Conservation (phyloP, 1,140 invertebrate species). For the Achroia grisella region DNA sequence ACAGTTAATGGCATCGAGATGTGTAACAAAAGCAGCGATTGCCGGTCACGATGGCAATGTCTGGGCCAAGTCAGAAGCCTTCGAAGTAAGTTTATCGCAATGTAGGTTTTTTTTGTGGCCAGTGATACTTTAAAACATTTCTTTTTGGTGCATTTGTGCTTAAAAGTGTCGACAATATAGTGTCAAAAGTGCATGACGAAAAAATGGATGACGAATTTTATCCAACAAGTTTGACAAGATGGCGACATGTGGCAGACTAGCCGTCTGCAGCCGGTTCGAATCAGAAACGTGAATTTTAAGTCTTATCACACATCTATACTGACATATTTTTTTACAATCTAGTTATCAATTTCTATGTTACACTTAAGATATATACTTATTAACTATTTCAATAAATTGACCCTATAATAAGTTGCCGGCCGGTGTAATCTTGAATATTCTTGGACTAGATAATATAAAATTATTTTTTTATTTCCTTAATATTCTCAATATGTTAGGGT, state of each 20-base stretch:
- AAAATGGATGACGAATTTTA: constrained; percentile 47
- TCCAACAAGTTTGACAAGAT: constrained; percentile 70
- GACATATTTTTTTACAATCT: no score
- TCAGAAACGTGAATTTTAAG: constrained; percentile 21
- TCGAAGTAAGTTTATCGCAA: constrained; percentile 84
- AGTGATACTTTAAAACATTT: constrained; percentile 26
- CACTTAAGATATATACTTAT: no score
- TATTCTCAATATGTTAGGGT: no score
- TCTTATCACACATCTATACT: no score
- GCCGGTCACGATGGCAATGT: constrained; percentile 95
- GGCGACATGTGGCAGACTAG: constrained; percentile 67
- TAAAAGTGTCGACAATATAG: constrained; percentile 12
- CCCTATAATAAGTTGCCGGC: not conserved
- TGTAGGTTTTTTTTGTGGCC: constrained; percentile 33
- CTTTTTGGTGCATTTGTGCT: constrained; percentile 19
- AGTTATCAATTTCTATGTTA: no score
- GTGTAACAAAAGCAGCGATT: constrained; percentile 94
- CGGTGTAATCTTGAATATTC: not conserved
- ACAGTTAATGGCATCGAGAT: constrained; percentile 94
- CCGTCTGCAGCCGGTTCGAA: constrained; percentile 40
- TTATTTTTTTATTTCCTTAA: no score
- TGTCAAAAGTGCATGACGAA: constrained; percentile 9
- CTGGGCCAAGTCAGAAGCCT: constrained; percentile 95
- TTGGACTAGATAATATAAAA: no score
- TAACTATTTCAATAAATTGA: no score